These are phyloP conservation scores for Magallana ariakensis DNA, from an alignment of 1,140 invertebrate genomes.

Conservation along the genomic window DNA sequence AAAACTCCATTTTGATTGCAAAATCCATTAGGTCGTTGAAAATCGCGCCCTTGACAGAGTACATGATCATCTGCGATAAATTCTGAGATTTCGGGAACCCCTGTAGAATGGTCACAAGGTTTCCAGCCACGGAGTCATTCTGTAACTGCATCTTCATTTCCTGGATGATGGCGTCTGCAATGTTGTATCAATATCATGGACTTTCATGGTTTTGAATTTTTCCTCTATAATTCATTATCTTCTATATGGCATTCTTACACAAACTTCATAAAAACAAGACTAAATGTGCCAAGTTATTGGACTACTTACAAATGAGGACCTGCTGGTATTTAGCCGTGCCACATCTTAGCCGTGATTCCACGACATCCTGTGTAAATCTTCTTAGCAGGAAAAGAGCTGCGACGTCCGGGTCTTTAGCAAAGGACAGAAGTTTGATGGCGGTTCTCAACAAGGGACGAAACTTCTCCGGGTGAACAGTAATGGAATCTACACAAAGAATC, in stretches of 20 bases:
- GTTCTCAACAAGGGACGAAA: neutral
- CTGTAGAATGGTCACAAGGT: neutral
- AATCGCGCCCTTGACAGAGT: neutral
- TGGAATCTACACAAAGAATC: neutral
- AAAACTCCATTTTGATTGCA: neutral
- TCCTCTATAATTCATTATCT: too few relatives aligned
- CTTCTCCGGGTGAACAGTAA: neutral
- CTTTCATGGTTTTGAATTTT: too few relatives aligned
- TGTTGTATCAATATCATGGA: neutral
- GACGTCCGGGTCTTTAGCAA: neutral
- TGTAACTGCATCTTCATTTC: neutral
- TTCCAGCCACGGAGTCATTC: neutral
- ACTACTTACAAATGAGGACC: neutral
- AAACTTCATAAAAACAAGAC: too few relatives aligned
- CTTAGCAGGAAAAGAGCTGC: neutral
- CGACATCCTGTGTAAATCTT: neutral
- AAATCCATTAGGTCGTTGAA: neutral
- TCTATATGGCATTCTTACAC: too few relatives aligned
- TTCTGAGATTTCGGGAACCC: neutral
- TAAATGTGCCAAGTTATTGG: too few relatives aligned
- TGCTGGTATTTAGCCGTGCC: conserved; percentile 7
- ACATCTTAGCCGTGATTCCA: neutral
- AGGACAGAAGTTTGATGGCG: neutral
- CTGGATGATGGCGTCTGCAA: neutral
- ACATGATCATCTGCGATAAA: neutral